Conservation (phyloP, 2,888 invertebrate genomes). For the Drosophila robusta region DNA sequence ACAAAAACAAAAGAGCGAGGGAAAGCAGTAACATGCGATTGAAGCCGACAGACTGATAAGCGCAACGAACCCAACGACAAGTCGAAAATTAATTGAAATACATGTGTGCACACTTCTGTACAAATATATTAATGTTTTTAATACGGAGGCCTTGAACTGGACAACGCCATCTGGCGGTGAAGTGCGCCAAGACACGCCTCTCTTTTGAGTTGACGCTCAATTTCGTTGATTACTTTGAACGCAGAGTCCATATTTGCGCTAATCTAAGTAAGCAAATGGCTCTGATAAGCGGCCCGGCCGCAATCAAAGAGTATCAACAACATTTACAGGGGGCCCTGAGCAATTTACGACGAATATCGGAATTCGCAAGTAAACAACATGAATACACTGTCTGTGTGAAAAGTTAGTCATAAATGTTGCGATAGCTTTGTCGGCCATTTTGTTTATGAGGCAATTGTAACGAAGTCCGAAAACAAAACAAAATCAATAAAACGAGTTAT, state of each 20-base stretch:
- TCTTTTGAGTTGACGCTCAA: constrained; percentile 20
- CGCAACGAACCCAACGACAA: constrained; percentile 29
- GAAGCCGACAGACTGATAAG: constrained; percentile 39
- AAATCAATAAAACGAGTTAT: constrained; percentile 62
- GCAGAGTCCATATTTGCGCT: constrained; percentile 17
- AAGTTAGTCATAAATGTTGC: constrained; percentile 33
- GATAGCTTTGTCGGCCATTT: constrained; percentile 55
- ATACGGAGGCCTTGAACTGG: constrained; percentile 36
- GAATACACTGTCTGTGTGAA: background rate
- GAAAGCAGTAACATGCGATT: constrained; percentile 31
- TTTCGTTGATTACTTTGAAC: constrained; percentile 27
- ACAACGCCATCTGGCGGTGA: constrained; percentile 33
- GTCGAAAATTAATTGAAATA: constrained; percentile 15
- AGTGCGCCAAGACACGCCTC: constrained; percentile 40
- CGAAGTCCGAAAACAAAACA: constrained; percentile 67
- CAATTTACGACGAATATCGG: constrained; percentile 7
- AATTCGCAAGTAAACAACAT: constrained; percentile 19
- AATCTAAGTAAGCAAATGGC: constrained; percentile 20
- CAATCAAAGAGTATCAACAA: constrained; percentile 20
- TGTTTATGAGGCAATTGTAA: constrained; percentile 64
- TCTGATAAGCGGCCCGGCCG: constrained; percentile 15
- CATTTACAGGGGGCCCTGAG: constrained; percentile 7
- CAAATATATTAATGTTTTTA: constrained; percentile 1
- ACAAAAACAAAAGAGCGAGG: constrained; percentile 54
- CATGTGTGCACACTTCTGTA: constrained; percentile 6